Percentiles rank a stretch among this genome's conserved stretches.
Conservation (phyloP, 2,113 vertebrate genomes). For the Callaeas wilsoni region DNA sequence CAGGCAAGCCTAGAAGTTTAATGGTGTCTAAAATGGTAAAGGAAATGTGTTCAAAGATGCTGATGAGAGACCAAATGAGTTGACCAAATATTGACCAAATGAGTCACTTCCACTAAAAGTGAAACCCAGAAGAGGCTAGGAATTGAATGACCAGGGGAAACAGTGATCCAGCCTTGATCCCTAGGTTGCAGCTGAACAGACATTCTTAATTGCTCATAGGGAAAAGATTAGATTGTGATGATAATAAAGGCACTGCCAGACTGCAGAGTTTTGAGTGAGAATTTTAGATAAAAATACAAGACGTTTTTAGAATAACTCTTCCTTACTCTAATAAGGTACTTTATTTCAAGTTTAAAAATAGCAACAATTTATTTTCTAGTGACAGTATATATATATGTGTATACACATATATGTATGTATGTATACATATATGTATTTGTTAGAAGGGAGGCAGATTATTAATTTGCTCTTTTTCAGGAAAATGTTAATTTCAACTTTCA, state of each 20-base stretch:
- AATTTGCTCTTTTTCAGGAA: not conserved
- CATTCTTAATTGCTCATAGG: not conserved
- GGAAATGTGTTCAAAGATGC: not conserved
- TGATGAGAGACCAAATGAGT: not conserved
- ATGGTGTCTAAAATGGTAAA: not conserved
- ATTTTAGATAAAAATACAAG: not conserved
- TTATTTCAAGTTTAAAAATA: not conserved
- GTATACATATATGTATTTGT: not conserved
- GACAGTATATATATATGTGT: not conserved
- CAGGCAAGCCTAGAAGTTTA: not conserved
- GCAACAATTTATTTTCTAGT: not conserved
- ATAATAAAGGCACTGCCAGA: not conserved
- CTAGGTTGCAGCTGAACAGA: not conserved
- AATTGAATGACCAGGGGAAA: not conserved
- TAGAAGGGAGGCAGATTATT: not conserved
- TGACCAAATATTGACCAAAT: not conserved
- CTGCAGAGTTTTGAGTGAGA: not conserved
- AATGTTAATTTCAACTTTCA: not conserved
- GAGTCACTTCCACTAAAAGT: not conserved
- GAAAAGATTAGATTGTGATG: not conserved
- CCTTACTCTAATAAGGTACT: not conserved
- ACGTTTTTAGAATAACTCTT: not conserved
- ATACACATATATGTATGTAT: accelerated
- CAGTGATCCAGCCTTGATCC: not conserved
- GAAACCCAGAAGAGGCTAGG: not conserved